Conservation (phyloP, 1,140 invertebrate species). For the Globodera rostochiensis region DNA sequence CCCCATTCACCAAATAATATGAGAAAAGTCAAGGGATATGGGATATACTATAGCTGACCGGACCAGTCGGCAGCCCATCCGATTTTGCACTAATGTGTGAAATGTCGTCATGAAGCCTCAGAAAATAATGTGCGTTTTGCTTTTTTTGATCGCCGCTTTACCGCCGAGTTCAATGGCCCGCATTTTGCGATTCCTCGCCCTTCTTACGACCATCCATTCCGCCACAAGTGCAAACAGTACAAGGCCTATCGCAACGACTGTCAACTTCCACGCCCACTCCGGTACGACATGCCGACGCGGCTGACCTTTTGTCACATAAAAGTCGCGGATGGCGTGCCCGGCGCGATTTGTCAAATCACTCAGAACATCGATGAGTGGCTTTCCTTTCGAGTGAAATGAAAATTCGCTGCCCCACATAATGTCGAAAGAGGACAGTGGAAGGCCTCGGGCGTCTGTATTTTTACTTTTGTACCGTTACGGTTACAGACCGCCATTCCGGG, state of each 20-base stretch:
- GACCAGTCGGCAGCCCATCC: too few relatives aligned
- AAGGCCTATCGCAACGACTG: constrained; percentile 32
- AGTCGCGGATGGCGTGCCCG: constrained; percentile 43
- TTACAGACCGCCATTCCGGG: too few relatives aligned
- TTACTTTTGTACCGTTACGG: not conserved
- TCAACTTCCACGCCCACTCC: constrained; percentile 44
- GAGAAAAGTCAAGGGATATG: too few relatives aligned
- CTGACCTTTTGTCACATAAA: constrained; percentile 44
- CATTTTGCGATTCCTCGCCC: constrained; percentile 12
- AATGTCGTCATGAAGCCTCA: not conserved
- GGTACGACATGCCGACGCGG: constrained; percentile 35
- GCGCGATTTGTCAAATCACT: constrained; percentile 14
- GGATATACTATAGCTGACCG: too few relatives aligned
- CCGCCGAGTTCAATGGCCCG: constrained; percentile 3
- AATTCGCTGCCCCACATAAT: not conserved
- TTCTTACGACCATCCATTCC: constrained; percentile 47
- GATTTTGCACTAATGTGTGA: not conserved
- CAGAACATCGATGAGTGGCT: not conserved
- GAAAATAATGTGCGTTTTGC: constrained; percentile 8
- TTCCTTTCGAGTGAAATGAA: not conserved
- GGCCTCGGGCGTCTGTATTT: too few relatives aligned
- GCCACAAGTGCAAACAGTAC: constrained; percentile 43
- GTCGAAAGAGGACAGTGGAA: too few relatives aligned
- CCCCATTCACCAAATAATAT: too few relatives aligned
- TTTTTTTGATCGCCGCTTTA: not conserved